Evolutionary conservation across 2,888 invertebrate genomes (phyloP), one percentile per base, ranked within the genome.

Genomic region (Monopis laevigella): DNA sequence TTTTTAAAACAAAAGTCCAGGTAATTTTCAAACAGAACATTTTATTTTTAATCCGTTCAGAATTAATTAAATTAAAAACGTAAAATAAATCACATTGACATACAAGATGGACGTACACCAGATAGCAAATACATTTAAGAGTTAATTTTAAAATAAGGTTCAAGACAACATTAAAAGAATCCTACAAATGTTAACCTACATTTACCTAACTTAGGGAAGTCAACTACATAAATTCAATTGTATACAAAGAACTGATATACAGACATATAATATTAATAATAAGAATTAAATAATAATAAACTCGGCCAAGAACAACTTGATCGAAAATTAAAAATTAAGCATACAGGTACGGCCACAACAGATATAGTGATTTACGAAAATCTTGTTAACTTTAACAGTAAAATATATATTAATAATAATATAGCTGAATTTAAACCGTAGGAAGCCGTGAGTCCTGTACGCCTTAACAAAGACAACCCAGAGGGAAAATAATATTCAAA

Each of bases 21-120:
- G 49, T 51, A 75, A 28, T 24, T 73, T 74, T 67, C 71, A 80
- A 80, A 80, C 78, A 80, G 78, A 80, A 80, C 80, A 80, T 78
- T 80, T 80, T 77, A 80, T 80, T 78, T 68, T 72, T 75, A 75
- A 78, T 77, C 74, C 78, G 75, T 77, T 75, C 68, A 74, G 68
- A 32, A 13, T 32, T 32, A 74, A 72, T 66, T 73, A 71, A 70
- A 68, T 14, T 18, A 30, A 39, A 32, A 39, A 41, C 5, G 62
- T 61, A 69, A 64, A 64, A 67, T 65, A 19, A 40, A 77, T 75
- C 75, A 80, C 78, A 73, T 71, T 73, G 75, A 78, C 74, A 78
- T 77, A 77, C 74, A 77, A 59, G 70, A 67, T 78, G 78, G 75
- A 75, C 75, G 78, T 75, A 78, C 78, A 78, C 75, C 77, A 75